These are phyloP conservation scores for Uropsilus gracilis DNA, from an alignment of 2,113 vertebrate species.

Conservation along the genomic window DNA sequence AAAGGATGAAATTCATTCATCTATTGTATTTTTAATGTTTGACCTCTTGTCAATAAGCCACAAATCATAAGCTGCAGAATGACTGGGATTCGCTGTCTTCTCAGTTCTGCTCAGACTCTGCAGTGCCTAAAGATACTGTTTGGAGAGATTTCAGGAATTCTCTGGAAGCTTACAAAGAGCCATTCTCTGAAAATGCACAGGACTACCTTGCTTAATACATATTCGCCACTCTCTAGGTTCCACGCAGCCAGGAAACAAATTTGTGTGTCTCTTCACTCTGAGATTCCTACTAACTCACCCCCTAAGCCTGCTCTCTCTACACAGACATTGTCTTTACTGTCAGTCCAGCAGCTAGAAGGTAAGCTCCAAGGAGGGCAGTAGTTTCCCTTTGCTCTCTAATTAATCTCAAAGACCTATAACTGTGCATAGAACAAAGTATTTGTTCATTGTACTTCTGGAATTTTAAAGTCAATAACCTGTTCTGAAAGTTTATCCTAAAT, in stretches of 20 bases:
- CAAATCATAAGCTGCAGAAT: constrained; percentile 71
- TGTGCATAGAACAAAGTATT: not conserved
- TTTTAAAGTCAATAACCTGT: constrained; percentile 24
- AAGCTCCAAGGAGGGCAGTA: not conserved
- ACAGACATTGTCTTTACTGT: not conserved
- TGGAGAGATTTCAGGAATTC: constrained; percentile 59
- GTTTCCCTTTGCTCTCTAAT: not conserved
- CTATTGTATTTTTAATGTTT: not conserved
- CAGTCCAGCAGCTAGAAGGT: not conserved
- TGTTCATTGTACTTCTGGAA: not conserved
- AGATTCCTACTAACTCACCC: not conserved
- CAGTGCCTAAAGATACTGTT: constrained; percentile 43
- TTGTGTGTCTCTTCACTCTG: not conserved
- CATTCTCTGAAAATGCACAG: constrained; percentile 57
- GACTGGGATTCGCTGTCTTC: constrained; percentile 68
- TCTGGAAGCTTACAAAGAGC: constrained; percentile 60
- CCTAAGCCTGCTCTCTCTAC: not conserved
- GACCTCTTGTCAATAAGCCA: not conserved
- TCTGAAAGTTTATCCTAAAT: constrained; percentile 22
- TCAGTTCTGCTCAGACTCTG: constrained; percentile 70
- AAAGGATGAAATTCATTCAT: not conserved
- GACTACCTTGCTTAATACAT: constrained; percentile 1
- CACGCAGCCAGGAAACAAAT: not conserved
- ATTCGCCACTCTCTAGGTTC: constrained; percentile 33
- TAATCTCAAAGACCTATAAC: not conserved